Conservation (phyloP, 2,888 invertebrate species). For the Morpho achilles region DNA sequence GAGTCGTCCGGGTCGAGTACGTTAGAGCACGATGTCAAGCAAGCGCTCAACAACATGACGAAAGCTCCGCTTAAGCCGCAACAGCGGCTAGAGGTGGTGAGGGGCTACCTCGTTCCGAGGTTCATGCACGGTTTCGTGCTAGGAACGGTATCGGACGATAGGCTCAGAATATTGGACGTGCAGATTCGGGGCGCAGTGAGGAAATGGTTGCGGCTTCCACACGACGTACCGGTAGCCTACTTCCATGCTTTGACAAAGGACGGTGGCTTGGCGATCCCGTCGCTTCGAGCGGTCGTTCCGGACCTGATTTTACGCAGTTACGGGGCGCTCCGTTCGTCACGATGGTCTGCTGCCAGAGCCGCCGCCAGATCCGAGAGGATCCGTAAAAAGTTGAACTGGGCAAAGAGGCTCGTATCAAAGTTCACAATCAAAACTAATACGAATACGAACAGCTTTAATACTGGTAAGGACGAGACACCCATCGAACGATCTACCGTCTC, state of each 20-base stretch:
- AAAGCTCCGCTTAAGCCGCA: slow-evolving; percentile 48
- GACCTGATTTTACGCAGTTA: slow-evolving; percentile 28
- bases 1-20: too few species aligned
- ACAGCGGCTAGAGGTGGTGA: slow-evolving; percentile 43
- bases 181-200: slow-evolving; percentile 37
- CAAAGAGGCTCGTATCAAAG: too few species aligned
- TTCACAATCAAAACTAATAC: too few species aligned
- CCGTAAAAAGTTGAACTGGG: too few species aligned
- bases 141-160: slow-evolving; percentile 31
- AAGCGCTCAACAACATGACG: slow-evolving; percentile 33
- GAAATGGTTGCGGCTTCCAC: slow-evolving; percentile 37
- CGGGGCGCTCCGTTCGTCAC: too few species aligned
- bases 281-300: slow-evolving; percentile 33
- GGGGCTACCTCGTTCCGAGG: slow-evolving; percentile 46
- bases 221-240: slow-evolving; percentile 33
- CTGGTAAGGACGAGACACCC: too few species aligned
- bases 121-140: slow-evolving; percentile 44
- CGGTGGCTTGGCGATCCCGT: slow-evolving; percentile 33
- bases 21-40: too few species aligned
- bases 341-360: too few species aligned
- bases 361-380: too few species aligned
- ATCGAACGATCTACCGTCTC: too few species aligned
- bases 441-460: too few species aligned
- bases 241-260: slow-evolving; percentile 35
- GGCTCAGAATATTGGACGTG: slow-evolving; percentile 38